Evolutionary conservation across 2,797 vertebrate genomes (phyloP), one percentile per base, ranked within the genome.

Genomic region (Pagetopsis macropterus): DNA sequence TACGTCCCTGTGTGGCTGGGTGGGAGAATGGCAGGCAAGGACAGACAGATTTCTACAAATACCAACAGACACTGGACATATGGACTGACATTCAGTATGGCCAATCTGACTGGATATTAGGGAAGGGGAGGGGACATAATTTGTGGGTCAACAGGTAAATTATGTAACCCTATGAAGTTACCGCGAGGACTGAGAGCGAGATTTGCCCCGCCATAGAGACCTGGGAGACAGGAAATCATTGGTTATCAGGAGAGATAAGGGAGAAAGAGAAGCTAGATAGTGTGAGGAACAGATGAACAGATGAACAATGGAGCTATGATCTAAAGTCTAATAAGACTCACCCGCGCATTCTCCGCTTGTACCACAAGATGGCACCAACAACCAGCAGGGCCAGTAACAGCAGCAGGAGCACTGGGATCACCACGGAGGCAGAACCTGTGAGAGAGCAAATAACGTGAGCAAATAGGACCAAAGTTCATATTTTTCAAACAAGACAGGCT

Each of bases 301-400:
- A 70, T 76, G 85, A 95, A 94, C 76, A 72, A 75, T 76, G 74
- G 50, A 61, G 72, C 55, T 13, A 10, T 50, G 44, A 21, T 61
- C 5, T 2, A 0, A 41, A 9, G 14, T 23, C 1, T 57, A 33
- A 14, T 8, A 16, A 48, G 33, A 92, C 97, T 96, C 83, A 99
- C 98, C 98, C 97, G 45, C 96, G 96, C 93, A 98, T 96, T 89
- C 96, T 95, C 87, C 94, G 93, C 88, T 96, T 98, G 88, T 98
- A 98, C 97, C 98, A 98, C 83, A 96, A 92, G 71, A 97, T 95
- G 82, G 92, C 93, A 57, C 95, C 96, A 1, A 95, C 96, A 3
- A 95, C 89, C 84, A 98, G 86, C 21, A 98, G 89, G 10, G 96
- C 85, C 72, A 98, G 87, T 27, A 99, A 55, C 15, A 97, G 73